Conservation (phyloP, 1,140 invertebrate genomes). For the Habropoda laboriosa region DNA sequence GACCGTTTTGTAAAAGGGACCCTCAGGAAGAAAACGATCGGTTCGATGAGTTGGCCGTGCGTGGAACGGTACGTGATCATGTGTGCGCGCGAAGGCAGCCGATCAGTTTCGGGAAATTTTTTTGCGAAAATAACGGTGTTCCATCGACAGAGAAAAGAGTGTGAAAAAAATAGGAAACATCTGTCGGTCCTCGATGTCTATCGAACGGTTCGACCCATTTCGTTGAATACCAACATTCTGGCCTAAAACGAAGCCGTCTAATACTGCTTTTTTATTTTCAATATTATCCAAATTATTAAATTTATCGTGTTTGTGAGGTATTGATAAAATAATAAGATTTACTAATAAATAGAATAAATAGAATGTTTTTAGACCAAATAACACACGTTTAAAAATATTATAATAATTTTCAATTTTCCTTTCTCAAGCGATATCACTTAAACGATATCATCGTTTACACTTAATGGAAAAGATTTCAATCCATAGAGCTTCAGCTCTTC, state of each 20-base stretch:
- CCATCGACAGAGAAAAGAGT: slow-evolving; percentile 63
- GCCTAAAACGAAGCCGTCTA: neutral
- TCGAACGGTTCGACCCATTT: slow-evolving; percentile 71
- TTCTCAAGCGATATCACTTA: too few species aligned
- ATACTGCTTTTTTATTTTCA: neutral
- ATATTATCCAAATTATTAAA: neutral
- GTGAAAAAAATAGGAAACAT: slow-evolving; percentile 77
- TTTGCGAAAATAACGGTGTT: slow-evolving; percentile 78
- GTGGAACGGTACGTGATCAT: slow-evolving; percentile 42
- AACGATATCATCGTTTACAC: too few species aligned
- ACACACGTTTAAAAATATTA: too few species aligned
- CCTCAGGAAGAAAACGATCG: slow-evolving; percentile 55
- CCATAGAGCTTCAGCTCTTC: too few species aligned
- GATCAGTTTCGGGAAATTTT: slow-evolving; percentile 74
- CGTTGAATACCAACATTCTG: slow-evolving; percentile 18
- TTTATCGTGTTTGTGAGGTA: neutral
- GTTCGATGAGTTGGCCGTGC: slow-evolving; percentile 50
- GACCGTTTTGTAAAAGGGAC: slow-evolving; percentile 38
- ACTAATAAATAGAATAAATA: neutral
- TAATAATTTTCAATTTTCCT: too few species aligned
- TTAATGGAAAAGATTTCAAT: too few species aligned
- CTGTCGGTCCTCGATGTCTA: slow-evolving; percentile 77
- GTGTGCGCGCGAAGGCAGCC: slow-evolving; percentile 54
- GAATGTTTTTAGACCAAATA: too few species aligned
- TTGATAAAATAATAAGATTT: neutral